Conservation (phyloP, 1,140 invertebrate genomes). For the Lanistes nyassanus region DNA sequence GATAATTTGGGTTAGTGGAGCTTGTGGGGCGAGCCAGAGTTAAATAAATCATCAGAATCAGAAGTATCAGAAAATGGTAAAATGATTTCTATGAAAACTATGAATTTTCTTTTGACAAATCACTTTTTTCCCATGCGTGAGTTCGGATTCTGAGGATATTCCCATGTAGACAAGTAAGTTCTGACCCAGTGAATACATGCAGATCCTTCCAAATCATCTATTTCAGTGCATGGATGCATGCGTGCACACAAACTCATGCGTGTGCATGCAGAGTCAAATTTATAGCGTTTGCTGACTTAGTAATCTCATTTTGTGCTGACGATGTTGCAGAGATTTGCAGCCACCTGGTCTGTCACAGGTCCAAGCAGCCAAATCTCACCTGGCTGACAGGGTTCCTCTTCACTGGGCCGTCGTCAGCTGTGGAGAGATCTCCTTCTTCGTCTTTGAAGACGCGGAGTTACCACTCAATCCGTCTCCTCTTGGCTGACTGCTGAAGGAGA, state of each 20-base stretch:
- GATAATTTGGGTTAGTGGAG: too few relatives aligned
- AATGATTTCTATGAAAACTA: too few relatives aligned
- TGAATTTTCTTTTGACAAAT: too few relatives aligned
- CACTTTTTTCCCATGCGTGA: too few relatives aligned
- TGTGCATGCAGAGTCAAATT: neutral
- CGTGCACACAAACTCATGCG: neutral
- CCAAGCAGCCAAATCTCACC: conserved; percentile 21
- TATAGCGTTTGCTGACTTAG: neutral
- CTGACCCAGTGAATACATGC: too few relatives aligned
- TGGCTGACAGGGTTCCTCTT: conserved; percentile 46
- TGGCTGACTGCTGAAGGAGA: neutral
- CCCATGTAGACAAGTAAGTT: too few relatives aligned
- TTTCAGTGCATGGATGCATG: neutral
- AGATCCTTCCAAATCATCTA: too few relatives aligned
- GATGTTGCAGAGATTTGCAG: conserved; percentile 37
- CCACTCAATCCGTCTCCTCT: conserved; percentile 28
- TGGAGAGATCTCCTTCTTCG: conserved; percentile 60
- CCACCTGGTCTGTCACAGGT: conserved; percentile 40
- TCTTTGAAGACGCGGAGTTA: conserved; percentile 41
- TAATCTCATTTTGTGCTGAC: neutral
- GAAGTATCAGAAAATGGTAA: too few relatives aligned
- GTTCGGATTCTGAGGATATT: too few relatives aligned
- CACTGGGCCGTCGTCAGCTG: conserved; percentile 58
- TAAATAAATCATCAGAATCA: too few relatives aligned
- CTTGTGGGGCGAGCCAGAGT: too few relatives aligned